A percentile compares a stretch with the other conserved stretches of the same genome.
phyloP scores from a whole-genome alignment of 2,888 invertebrate genomes.

The Conistra vaccinii region DNA sequence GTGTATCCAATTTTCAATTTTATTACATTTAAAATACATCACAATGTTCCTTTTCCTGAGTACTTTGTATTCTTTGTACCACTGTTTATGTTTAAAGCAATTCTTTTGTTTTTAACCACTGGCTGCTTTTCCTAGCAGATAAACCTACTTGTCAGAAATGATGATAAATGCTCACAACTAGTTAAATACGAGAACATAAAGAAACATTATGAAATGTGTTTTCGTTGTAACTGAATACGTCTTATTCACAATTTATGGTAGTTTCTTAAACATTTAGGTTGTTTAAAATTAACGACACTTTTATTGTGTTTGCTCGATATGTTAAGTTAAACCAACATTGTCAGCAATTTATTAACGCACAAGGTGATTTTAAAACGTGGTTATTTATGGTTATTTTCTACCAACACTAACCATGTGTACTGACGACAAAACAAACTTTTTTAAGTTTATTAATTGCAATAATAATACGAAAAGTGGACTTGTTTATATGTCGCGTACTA shows the following conservation, averaged over 20 bases:
- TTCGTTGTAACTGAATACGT: slow-evolving; percentile 45
- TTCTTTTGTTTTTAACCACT: slow-evolving; percentile 21
- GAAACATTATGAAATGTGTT: slow-evolving; percentile 46
- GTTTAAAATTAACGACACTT: slow-evolving; percentile 35
- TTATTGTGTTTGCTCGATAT: slow-evolving; percentile 46
- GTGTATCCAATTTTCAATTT: slow-evolving; percentile 34
- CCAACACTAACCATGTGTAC: background rate
- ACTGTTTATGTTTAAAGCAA: slow-evolving; percentile 13
- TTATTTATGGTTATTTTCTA: slow-evolving; percentile 19
- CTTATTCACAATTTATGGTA: slow-evolving; percentile 46
- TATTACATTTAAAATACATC: slow-evolving; percentile 17
- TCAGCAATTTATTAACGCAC: slow-evolving; percentile 22
- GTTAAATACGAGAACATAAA: slow-evolving; percentile 18
- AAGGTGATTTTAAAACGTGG: slow-evolving; percentile 25
- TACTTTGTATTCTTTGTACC: background rate
- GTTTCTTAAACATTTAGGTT: slow-evolving; percentile 38
- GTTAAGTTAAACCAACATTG: slow-evolving; percentile 27
- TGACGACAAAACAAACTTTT: background rate
- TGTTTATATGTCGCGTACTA: background rate
- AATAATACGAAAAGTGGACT: background rate
- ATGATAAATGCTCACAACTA: slow-evolving; percentile 42
- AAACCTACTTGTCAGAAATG: slow-evolving; percentile 15
- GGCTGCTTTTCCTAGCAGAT: slow-evolving; percentile 6
- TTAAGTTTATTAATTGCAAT: background rate
- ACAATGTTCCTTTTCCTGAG: slow-evolving; percentile 5